These are phyloP conservation scores for Oscheius myriophilus DNA, from an alignment of 2,888 invertebrate genomes.

Conservation along the genomic window DNA sequence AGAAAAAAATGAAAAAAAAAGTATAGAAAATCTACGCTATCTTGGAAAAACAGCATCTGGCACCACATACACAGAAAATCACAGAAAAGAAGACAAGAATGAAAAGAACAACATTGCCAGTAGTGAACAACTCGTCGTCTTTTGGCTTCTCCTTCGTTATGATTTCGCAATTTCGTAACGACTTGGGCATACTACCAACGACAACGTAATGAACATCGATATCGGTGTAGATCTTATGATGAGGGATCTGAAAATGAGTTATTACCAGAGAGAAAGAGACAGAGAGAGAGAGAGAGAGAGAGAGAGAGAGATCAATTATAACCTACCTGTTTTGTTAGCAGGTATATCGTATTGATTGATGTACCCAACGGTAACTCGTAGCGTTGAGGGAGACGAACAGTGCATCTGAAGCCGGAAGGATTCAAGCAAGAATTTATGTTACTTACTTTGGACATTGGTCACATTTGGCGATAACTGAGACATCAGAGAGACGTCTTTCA, in stretches of 20 bases:
- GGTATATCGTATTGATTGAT: slow-evolving; percentile 36
- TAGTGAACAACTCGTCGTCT: slow-evolving; percentile 4
- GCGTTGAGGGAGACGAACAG: slow-evolving; percentile 38
- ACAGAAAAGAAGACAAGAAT: slow-evolving; percentile 21
- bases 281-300: no score
- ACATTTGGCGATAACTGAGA: slow-evolving; percentile 25
- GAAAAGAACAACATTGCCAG: slow-evolving; percentile 9
- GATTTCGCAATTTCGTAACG: slow-evolving; percentile 39
- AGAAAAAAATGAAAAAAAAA: no score
- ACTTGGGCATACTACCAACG: slow-evolving; percentile 35
- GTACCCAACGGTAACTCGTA: slow-evolving; percentile 39
- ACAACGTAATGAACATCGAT: slow-evolving; percentile 42
- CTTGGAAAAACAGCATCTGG: slow-evolving; percentile 26
- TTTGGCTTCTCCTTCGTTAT: slow-evolving; percentile 1
- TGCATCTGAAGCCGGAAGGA: slow-evolving; percentile 36
- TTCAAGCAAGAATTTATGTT: neutral
- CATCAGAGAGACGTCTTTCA: slow-evolving; percentile 8
- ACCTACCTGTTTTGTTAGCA: slow-evolving; percentile 35
- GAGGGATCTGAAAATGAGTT: slow-evolving; percentile 6
- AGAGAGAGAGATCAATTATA: slow-evolving; percentile 21
- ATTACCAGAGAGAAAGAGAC: no score
- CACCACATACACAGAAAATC: slow-evolving; percentile 25
- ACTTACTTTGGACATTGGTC: slow-evolving; percentile 26
- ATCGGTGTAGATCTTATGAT: slow-evolving; percentile 34
- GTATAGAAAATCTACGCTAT: neutral